Evolutionary conservation across 2,113 vertebrate genomes (phyloP), one percentile per base, ranked within the genome.

Genomic region (Accipiter virgatus): DNA sequence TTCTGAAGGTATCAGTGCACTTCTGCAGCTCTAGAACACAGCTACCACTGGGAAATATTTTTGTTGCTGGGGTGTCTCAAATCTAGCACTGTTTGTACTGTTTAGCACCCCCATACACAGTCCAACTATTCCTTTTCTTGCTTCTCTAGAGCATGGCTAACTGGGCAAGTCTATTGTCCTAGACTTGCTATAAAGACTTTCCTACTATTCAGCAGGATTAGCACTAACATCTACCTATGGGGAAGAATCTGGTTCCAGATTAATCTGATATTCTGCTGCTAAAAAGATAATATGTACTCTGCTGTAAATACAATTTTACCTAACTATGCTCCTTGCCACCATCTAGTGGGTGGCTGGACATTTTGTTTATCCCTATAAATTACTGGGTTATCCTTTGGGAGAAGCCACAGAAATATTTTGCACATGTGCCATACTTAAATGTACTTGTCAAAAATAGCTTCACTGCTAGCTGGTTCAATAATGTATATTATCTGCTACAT

Each of bases 321-420:
- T 96, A 88, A 65, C 81, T 62, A 8, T 62, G 32, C 72, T 97
- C 92, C 92, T 80, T 96, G 95, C 68, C 95, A 92, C 94, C 88
- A 88, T 58, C 96, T 93, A 92, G 87, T 85, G 47, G 90, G 92
- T 88, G 81, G 38, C 56, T 89, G 56, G 53, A 84, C 81, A 91
- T 85, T 68, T 81, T 61, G 36, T 88, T 91, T 77, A n/a, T 58
- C 23, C 40, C 21, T 59, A 32, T 21, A 71, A 72, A 48, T 87
- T 52, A 47, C 29, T 22, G 55, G 55, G 15, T 62, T 81, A 36
- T 66, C 47, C 78, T 81, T 50, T 43, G 16, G 17, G 22, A 52
- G 25, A 86, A 68, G 43, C 2, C 55, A 80, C 21, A 61, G 14
- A 58, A 52, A 86, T 34, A 50, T 2, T 70, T 36, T n/a, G 43